A percentile compares a stretch with the other conserved stretches of the same genome.
Evolutionary conservation across 2,113 vertebrate genomes (phyloP).

Genomic region (Pangasianodon hypophthalmus): DNA sequence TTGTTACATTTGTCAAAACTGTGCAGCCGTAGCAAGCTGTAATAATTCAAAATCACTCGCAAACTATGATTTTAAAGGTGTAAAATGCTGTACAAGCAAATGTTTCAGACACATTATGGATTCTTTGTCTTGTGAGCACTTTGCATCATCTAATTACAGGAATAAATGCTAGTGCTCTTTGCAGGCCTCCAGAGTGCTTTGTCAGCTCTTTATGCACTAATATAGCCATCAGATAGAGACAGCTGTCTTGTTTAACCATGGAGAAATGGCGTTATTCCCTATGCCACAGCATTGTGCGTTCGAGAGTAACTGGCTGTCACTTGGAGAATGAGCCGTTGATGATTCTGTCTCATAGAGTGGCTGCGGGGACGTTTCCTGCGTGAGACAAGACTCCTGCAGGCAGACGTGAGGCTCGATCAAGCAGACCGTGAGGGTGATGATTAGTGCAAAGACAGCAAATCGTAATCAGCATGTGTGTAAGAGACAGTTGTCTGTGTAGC

Average conservation of each 20-base stretch:
- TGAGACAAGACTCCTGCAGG: neutral
- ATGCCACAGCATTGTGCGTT: neutral
- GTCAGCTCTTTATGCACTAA: neutral
- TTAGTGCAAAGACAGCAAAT: neutral
- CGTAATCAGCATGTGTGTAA: neutral
- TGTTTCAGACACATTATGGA: neutral
- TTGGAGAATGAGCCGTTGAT: conserved; percentile 23
- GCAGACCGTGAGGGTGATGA: neutral
- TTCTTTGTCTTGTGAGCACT: conserved; percentile 1
- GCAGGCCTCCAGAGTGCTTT: neutral
- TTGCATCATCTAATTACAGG: neutral
- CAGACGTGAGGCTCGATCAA: neutral
- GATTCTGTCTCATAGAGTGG: neutral
- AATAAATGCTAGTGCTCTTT: neutral
- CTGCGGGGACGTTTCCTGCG: neutral
- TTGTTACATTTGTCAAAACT: neutral
- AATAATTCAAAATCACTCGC: neutral
- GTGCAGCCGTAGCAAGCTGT: neutral
- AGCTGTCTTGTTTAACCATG: conserved; percentile 26
- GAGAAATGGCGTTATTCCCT: conserved; percentile 3
- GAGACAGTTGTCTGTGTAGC: neutral
- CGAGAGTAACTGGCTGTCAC: conserved; percentile 31
- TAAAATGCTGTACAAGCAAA: neutral
- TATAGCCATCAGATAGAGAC: neutral
- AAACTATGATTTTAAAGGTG: neutral